Evolutionary conservation across 2,797 vertebrate species (phyloP).

Genomic region (Sebastes umbrosus): DNA sequence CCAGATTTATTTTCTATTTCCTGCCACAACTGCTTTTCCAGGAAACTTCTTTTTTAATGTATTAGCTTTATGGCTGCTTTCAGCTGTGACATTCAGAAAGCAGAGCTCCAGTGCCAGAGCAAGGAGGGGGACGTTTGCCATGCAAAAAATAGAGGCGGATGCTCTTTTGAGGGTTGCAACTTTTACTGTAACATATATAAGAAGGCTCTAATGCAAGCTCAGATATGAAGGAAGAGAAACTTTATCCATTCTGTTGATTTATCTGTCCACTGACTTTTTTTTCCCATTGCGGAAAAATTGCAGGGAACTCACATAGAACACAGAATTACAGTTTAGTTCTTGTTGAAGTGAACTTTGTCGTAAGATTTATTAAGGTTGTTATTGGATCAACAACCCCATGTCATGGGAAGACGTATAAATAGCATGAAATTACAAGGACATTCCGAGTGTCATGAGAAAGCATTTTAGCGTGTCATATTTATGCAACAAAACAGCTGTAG

Average conservation of each 20-base stretch:
- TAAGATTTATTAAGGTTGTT: background rate
- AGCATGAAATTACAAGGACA: background rate
- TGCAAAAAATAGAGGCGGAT: conserved; percentile 37
- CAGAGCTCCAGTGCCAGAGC: conserved; percentile 38
- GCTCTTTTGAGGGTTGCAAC: conserved; percentile 28
- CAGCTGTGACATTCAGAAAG: conserved; percentile 58
- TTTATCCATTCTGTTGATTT: conserved; percentile 34
- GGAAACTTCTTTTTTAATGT: conserved; percentile 69
- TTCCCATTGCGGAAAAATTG: conserved; percentile 5
- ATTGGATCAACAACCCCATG: background rate
- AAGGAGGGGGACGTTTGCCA: conserved; percentile 42
- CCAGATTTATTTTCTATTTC: conserved; percentile 84
- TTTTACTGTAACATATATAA: conserved; percentile 30
- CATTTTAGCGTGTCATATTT: background rate
- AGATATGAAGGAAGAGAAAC: conserved; percentile 19
- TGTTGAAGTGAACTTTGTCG: background rate
- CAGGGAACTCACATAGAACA: background rate
- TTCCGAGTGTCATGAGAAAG: background rate
- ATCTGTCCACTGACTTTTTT: conserved; percentile 18
- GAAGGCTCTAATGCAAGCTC: conserved; percentile 29
- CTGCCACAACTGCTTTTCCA: conserved; percentile 71
- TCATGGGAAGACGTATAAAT: background rate
- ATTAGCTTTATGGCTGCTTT: conserved; percentile 65
- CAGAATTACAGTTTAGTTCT: background rate
- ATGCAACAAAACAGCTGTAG: background rate